Evolutionary conservation across 2,797 vertebrate species (phyloP).

Genomic region (Glyptemys insculpta): DNA sequence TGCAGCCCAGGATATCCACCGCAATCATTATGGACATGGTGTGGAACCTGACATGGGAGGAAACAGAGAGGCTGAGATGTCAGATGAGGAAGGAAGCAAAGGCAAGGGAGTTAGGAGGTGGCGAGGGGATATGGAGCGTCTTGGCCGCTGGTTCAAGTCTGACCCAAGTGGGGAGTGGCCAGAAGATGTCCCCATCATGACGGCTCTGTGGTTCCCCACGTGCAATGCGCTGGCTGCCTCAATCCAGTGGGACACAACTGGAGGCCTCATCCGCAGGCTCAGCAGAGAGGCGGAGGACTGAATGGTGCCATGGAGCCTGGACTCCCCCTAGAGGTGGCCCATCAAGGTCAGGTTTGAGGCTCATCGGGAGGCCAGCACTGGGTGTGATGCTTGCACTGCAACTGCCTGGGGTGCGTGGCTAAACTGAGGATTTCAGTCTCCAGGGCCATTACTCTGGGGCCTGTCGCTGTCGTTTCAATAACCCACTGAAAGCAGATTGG

Average conservation of each 20-base stretch:
- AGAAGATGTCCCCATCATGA: background rate
- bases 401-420: background rate
- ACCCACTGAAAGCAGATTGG: background rate
- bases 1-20: constrained; percentile 96
- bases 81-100: background rate
- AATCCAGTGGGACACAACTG: background rate
- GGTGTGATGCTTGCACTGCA: background rate
- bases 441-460: background rate
- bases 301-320: background rate
- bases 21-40: constrained; percentile 99
- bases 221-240: background rate
- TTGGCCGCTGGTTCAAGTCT: background rate
- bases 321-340: background rate
- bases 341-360: background rate
- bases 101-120: background rate
- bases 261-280: background rate
- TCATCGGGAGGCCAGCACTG: background rate
- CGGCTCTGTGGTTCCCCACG: background rate
- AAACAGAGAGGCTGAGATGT: background rate
- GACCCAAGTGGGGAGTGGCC: background rate
- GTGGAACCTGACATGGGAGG: constrained; percentile 86
- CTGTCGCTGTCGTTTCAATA: background rate
- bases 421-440: background rate
- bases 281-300: background rate
- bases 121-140: background rate